phyloP scores from a whole-genome alignment of 2,888 invertebrate species.

The Serrognathus titanus region DNA sequence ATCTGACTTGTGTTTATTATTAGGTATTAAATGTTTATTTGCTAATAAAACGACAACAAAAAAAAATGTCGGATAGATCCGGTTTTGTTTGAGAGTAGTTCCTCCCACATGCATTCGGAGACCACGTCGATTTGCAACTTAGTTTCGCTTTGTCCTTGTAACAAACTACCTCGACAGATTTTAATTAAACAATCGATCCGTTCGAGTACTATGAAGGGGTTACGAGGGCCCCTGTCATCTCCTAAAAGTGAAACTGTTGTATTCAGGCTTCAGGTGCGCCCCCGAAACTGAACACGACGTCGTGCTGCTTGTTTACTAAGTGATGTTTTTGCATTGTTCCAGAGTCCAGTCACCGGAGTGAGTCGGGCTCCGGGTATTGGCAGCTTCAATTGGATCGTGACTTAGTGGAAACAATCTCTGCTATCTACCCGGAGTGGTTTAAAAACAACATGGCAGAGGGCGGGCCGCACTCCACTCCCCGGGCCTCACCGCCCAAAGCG shows the following conservation, averaged over 20 bases:
- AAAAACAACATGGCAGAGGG: conserved; percentile 53
- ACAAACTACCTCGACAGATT: not conserved
- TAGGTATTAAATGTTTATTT: no score
- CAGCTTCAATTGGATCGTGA: conserved; percentile 90
- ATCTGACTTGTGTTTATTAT: no score
- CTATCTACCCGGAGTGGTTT: conserved; percentile 94
- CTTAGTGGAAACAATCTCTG: conserved; percentile 86
- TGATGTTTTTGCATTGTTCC: conserved; percentile 40
- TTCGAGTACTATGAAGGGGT: not conserved
- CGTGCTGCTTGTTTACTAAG: conserved; percentile 5
- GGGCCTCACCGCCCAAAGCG: conserved; percentile 82
- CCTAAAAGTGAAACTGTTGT: not conserved
- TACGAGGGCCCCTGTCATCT: not conserved
- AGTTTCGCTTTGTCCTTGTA: not conserved
- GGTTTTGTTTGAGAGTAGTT: conserved; percentile 34
- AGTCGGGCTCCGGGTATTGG: conserved; percentile 79
- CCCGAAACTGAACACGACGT: not conserved
- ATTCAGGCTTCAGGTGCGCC: not conserved
- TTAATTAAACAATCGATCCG: not conserved
- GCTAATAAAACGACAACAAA: no score
- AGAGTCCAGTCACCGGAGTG: conserved; percentile 64
- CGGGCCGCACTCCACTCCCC: conserved; percentile 39
- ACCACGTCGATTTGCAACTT: not conserved
- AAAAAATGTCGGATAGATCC: conserved; percentile 24
- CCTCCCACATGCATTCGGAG: conserved; percentile 29